A percentile compares a stretch with the other conserved stretches of the same genome.
Conservation (phyloP, 2,113 vertebrate species). For the Trinectes maculatus region DNA sequence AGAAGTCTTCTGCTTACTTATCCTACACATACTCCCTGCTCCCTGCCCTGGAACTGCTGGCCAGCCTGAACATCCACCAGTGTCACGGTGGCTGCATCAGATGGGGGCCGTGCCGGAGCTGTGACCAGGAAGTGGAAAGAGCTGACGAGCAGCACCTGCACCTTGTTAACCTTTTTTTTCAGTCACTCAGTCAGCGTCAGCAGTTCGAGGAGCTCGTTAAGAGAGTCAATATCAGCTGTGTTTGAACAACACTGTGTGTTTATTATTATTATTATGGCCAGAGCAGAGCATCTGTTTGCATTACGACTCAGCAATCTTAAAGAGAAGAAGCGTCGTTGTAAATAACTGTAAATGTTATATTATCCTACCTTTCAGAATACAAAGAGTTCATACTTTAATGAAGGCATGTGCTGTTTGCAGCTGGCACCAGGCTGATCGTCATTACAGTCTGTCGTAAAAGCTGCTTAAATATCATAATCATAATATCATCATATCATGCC, state of each 20-base stretch:
- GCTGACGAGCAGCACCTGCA: constrained; percentile 35
- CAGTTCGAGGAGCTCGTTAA: constrained; percentile 23
- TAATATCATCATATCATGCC: too few species aligned
- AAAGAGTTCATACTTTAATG: constrained; percentile 67
- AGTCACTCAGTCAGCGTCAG: constrained; percentile 37
- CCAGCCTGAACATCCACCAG: constrained; percentile 24
- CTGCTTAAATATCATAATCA: constrained; percentile 36
- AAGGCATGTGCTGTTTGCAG: constrained; percentile 41
- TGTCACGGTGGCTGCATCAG: not conserved
- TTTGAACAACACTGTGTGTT: constrained; percentile 36
- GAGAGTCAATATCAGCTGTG: constrained; percentile 11
- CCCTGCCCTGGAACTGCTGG: too few species aligned
- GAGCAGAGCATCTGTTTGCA: constrained; percentile 57
- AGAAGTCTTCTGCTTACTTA: not conserved
- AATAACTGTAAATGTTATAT: constrained; percentile 61
- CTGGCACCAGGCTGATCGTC: constrained; percentile 14
- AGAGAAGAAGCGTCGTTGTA: constrained; percentile 40
- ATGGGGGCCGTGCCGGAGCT: constrained; percentile 5
- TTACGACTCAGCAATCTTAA: constrained; percentile 40
- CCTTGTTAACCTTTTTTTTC: constrained; percentile 53
- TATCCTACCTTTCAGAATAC: constrained; percentile 59
- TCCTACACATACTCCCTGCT: too few species aligned
- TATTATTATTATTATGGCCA: constrained; percentile 29
- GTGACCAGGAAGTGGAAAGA: constrained; percentile 18
- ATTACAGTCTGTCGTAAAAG: constrained; percentile 25